Percentiles rank a stretch among this genome's conserved stretches.
Conservation (phyloP, 2,888 invertebrate genomes). For the Eupithecia subfuscata region DNA sequence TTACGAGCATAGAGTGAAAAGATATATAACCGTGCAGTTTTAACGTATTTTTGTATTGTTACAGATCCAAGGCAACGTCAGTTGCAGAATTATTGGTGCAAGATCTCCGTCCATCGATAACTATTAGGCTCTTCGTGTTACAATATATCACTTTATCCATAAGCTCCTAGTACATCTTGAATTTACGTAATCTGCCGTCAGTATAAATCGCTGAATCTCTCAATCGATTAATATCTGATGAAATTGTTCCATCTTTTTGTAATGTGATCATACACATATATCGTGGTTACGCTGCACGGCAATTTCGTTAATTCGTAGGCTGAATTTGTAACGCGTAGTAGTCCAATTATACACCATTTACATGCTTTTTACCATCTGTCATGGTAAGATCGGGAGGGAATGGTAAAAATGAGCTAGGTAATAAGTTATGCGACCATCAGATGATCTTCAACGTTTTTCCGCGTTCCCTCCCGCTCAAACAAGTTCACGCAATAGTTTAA, state of each 20-base stretch:
- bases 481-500: constrained; percentile 59
- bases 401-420: constrained; percentile 62
- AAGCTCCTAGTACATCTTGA: constrained; percentile 44
- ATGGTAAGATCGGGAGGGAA: constrained; percentile 69
- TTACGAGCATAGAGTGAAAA: neutral
- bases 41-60: constrained; percentile 58
- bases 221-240: constrained; percentile 17
- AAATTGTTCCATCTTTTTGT: constrained; percentile 34
- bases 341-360: constrained; percentile 48
- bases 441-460: constrained; percentile 68
- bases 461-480: constrained; percentile 68
- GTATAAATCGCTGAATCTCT: constrained; percentile 61
- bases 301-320: constrained; percentile 63
- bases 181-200: constrained; percentile 63
- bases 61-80: constrained; percentile 69
- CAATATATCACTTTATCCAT: constrained; percentile 24
- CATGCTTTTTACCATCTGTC: constrained; percentile 50
- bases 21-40: neutral
- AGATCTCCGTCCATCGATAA: constrained; percentile 55
- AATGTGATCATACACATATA: neutral
- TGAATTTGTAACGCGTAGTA: constrained; percentile 57
- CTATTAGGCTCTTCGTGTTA: constrained; percentile 60
- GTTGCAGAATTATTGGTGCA: constrained; percentile 48
- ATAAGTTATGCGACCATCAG: constrained; percentile 63
- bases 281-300: constrained; percentile 71